Conservation (phyloP, 2,797 vertebrate genomes). For the Oryzias dopingdopingensis region DNA sequence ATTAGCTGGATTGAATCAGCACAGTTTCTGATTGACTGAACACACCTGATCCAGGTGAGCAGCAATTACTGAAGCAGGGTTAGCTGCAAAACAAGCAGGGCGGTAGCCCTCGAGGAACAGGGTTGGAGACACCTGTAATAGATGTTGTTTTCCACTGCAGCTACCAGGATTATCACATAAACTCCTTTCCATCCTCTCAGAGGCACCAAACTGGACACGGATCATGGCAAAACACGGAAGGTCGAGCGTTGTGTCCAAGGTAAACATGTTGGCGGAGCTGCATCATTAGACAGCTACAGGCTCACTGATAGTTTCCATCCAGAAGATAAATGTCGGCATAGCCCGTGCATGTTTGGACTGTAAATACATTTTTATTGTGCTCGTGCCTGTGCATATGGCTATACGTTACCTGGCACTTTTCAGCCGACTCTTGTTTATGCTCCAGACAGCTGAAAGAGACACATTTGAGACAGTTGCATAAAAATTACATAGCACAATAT, state of each 20-base stretch:
- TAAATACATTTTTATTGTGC: constrained; percentile 52
- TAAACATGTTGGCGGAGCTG: constrained; percentile 52
- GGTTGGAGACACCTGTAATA: no score
- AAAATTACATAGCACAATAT: background rate
- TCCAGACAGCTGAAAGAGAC: constrained; percentile 50
- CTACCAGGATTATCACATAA: background rate
- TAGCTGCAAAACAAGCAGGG: no score
- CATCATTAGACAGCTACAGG: constrained; percentile 13
- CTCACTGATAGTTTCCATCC: constrained; percentile 32
- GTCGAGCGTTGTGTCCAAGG: constrained; percentile 50
- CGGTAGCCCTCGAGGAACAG: no score
- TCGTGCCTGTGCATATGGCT: constrained; percentile 6
- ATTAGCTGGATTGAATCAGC: no score
- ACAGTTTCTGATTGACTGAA: no score
- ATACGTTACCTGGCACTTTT: constrained; percentile 51
- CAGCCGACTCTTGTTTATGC: constrained; percentile 33
- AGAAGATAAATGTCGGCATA: constrained; percentile 13
- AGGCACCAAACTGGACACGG: constrained; percentile 5
- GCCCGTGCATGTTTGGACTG: constrained; percentile 58
- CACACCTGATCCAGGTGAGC: no score
- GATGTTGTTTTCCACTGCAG: constrained; percentile 35
- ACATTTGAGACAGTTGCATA: constrained; percentile 1
- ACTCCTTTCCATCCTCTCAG: constrained; percentile 6
- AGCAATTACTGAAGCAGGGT: no score
- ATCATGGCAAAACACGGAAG: constrained; percentile 22